Evolutionary conservation across 2,797 vertebrate species (phyloP).

Genomic region (Phrynocephalus forsythii): DNA sequence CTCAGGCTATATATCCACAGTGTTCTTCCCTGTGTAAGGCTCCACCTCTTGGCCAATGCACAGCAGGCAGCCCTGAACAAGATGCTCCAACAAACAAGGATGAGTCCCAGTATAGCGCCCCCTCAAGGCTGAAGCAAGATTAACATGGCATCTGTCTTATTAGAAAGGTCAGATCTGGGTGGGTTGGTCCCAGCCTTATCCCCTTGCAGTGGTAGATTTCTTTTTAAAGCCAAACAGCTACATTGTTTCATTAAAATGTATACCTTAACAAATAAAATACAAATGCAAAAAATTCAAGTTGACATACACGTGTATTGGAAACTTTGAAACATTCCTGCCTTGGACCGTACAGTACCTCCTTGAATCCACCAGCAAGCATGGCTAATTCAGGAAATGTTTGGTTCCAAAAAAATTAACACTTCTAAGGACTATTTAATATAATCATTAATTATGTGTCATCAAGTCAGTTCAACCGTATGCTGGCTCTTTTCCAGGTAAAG

Average conservation of each 20-base stretch:
- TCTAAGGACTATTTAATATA: no score
- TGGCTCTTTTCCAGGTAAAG: no score
- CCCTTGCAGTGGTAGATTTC: background rate
- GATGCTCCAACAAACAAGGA: background rate
- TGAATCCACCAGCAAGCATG: no score
- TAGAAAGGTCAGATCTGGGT: background rate
- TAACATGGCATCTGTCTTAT: background rate
- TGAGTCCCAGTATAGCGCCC: background rate
- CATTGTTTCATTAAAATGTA: no score
- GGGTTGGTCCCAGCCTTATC: background rate
- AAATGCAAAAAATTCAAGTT: background rate
- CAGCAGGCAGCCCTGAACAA: background rate
- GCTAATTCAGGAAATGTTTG: background rate
- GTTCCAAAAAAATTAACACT: no score
- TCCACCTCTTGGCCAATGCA: constrained; percentile 33
- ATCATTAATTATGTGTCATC: no score
- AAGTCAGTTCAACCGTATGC: no score
- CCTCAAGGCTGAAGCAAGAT: background rate
- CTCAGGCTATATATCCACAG: constrained; percentile 27
- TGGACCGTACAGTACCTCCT: no score
- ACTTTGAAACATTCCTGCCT: background rate
- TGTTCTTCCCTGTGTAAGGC: constrained; percentile 24
- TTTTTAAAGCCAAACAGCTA: background rate
- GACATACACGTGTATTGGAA: background rate
- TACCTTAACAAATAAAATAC: background rate